Evolutionary conservation across 2,113 vertebrate genomes (phyloP), one percentile per base, ranked within the genome.

Genomic region (Melanostigma gelatinosum): DNA sequence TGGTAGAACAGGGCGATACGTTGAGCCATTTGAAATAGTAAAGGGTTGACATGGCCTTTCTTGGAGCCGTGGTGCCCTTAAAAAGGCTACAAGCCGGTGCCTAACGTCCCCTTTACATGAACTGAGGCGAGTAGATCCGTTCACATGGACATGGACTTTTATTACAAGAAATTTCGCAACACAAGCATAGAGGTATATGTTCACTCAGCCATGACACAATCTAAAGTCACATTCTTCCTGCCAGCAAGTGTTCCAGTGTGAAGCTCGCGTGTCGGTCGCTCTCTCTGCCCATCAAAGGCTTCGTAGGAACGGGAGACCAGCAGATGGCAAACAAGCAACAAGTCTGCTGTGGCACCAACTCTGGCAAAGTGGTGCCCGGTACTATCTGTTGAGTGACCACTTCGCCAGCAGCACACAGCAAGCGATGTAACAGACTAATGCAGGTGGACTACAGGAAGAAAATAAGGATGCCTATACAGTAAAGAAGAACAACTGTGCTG

Each of bases 101-200:
- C 57, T 60, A 9, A 48, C 44, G 55, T 36, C 57, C 55, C 40
- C 65, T 32, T 24, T 36, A 62, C 60, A 75, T 69, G 32, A 86
- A 79, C 63, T 29, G 62, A 82, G 62, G 69, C 12, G 6, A 82
- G 54, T 1, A 8, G 24, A 83, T 46, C 72, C 36, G 71, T 83
- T 85, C 58, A 74, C 70, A 57, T 72, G 54, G 13, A 70, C 32
- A 72, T 69, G 50, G 15, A 71, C 52, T 68, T 79, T 79, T 77
- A 75, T 71, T 73, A 80, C 61, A 84, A 66, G 63, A 38, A 67
- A 72, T 68, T 36, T 44, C 12, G 67, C 58, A 46, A 84, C 80
- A 88, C 74, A 77, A 81, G 71, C 93, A 94, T 92, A 94, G 92
- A 94, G 88, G 91, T 91, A 86, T 75, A 57, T 65, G 62, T 82